Evolutionary conservation across 2,797 vertebrate genomes (phyloP), one percentile per base, ranked within the genome.

Genomic region (Otolemur crassicaudatus): DNA sequence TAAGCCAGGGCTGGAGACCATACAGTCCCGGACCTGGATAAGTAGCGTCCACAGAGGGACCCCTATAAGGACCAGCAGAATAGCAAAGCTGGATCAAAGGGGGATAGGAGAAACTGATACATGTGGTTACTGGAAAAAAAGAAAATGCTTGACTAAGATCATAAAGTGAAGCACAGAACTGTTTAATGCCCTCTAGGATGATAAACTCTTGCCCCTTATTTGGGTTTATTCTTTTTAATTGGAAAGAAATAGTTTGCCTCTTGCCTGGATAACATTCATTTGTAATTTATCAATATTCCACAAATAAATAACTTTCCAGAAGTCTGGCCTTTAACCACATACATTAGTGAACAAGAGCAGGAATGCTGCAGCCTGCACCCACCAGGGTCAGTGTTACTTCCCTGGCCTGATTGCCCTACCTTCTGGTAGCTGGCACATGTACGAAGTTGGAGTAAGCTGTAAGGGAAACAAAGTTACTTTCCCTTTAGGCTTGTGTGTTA

Each of bases 241-340:
- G 81, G 27, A 73, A 87, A 84, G 27, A 84, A 67, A 67, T 4
- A 60, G 27, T 53, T 88, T 93, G 58, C 40, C 60, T 77, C 37
- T 91, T 82, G 53, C 19, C 43, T 58, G n/a, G 49, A 37, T 96
- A 94, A 31, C 91, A 76, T 25, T 92, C 43, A 84, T 49, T 63
- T 89, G 40, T 17, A 61, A 49, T 29, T 63, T 87, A 87, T 37
- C 34, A 31, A 7, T 31, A 22, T 69, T 79, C 76, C 92, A 73
- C 60, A 86, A 81, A 90, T 95, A 79, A 87, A 49, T 46, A 46
- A 67, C 27, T 97, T 83, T 75, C 23, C 31, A 63, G 87, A 92
- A 92, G 61, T 34, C 61, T 79, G n/a, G 63, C n/a, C 34, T 92
- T 34, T 65, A 65, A 72, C 49, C 23, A 87, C 84, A 49, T 34